Evolutionary conservation across 1,140 invertebrate species (phyloP).

Genomic region (silkworm (Bombyx mori)): DNA sequence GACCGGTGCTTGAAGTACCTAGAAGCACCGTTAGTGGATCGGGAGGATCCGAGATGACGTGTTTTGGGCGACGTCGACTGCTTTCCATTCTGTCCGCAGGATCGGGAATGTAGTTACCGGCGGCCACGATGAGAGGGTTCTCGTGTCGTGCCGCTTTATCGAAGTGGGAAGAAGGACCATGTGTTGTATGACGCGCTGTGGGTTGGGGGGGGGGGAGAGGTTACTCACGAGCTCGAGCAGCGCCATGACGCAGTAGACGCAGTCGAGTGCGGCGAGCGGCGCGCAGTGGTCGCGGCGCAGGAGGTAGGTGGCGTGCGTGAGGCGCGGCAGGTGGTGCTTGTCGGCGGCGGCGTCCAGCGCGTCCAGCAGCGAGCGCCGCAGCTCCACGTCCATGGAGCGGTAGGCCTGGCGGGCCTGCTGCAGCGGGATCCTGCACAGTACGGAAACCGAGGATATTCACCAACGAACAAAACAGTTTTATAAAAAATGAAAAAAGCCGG

Average conservation of each 20-base stretch:
- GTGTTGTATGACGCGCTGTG: too few species aligned
- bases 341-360: slow-evolving; percentile 84
- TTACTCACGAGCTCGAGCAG: slow-evolving; percentile 80
- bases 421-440: slow-evolving; percentile 79
- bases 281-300: slow-evolving; percentile 84
- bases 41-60: too few species aligned
- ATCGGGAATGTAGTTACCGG: too few species aligned
- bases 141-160: too few species aligned
- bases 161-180: too few species aligned
- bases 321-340: slow-evolving; percentile 81
- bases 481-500: too few species aligned
- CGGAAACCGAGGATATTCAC: too few species aligned
- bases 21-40: too few species aligned
- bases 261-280: slow-evolving; percentile 86
- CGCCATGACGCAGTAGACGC: slow-evolving; percentile 85
- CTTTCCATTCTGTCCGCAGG: too few species aligned
- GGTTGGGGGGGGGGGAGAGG: background rate
- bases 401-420: slow-evolving; percentile 89
- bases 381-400: slow-evolving; percentile 87
- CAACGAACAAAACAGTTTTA: slow-evolving; percentile 1
- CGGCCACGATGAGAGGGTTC: too few species aligned
- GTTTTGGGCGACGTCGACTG: too few species aligned
- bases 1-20: too few species aligned
- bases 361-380: slow-evolving; percentile 83
- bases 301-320: slow-evolving; percentile 38